Conservation (phyloP, 2,113 vertebrate species). For the Gobio gobio region DNA sequence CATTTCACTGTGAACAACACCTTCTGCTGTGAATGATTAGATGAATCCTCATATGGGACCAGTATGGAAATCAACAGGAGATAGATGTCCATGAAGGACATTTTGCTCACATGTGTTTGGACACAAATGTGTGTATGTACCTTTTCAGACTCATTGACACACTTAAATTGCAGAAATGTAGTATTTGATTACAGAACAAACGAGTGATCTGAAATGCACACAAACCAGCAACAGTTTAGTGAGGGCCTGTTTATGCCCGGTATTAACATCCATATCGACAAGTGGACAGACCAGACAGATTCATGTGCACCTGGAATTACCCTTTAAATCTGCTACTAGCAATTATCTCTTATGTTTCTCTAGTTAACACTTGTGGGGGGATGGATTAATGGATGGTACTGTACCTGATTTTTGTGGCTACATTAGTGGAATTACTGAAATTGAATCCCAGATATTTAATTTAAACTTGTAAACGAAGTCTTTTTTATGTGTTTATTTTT, state of each 20-base stretch:
- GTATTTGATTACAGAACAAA: neutral
- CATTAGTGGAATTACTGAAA: neutral
- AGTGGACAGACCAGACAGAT: too few species aligned
- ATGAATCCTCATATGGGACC: slow-evolving; percentile 45
- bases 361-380: neutral
- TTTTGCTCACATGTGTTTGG: neutral
- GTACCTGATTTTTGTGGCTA: neutral
- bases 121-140: neutral
- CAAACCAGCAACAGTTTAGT: neutral
- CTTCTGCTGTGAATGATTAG: slow-evolving; percentile 22
- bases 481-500: neutral
- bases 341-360: neutral
- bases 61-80: slow-evolving; percentile 35
- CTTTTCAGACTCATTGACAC: neutral
- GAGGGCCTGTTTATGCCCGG: neutral
- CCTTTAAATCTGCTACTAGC: too few species aligned
- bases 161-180: neutral
- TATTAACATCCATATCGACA: neutral
- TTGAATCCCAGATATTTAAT: neutral
- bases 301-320: too few species aligned
- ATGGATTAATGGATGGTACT: neutral
- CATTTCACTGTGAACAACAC: slow-evolving; percentile 36
- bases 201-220: neutral
- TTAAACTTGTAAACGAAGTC: neutral
- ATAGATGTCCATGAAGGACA: neutral